phyloP scores from a whole-genome alignment of 2,113 vertebrate species.

The Boulengeromyrus knoepffleri region DNA sequence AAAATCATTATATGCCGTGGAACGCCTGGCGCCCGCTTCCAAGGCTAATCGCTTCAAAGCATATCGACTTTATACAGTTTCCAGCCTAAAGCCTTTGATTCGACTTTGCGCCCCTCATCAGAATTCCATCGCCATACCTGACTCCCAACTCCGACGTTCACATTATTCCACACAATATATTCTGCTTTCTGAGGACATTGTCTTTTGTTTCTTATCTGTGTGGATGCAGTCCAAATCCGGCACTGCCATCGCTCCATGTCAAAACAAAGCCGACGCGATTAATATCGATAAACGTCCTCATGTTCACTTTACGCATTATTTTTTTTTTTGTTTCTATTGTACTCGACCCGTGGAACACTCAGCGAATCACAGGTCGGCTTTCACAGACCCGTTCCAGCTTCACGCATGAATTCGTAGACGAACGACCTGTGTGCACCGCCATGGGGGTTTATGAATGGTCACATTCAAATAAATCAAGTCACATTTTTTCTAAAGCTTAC shows the following conservation, averaged over 20 bases:
- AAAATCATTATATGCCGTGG: background rate
- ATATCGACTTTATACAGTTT: background rate
- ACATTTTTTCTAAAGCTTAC: background rate
- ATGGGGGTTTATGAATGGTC: background rate
- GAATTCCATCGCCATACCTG: background rate
- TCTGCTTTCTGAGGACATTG: background rate
- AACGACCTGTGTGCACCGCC: background rate
- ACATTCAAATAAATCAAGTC: background rate
- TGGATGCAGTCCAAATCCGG: background rate
- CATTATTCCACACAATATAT: background rate
- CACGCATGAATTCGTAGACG: background rate
- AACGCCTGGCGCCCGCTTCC: background rate
- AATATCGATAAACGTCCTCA: background rate
- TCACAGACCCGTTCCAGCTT: background rate
- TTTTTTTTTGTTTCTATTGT: background rate
- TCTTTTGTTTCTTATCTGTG: background rate
- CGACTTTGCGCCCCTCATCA: background rate
- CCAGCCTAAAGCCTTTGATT: background rate
- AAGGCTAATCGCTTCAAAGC: constrained; percentile 8
- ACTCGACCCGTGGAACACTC: background rate
- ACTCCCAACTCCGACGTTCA: background rate
- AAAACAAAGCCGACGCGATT: background rate
- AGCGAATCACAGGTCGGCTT: background rate
- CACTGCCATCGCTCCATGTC: background rate
- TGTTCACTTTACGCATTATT: background rate